Conservation (phyloP, 1,140 invertebrate genomes). For the fruit fly (Drosophila melanogaster) region DNA sequence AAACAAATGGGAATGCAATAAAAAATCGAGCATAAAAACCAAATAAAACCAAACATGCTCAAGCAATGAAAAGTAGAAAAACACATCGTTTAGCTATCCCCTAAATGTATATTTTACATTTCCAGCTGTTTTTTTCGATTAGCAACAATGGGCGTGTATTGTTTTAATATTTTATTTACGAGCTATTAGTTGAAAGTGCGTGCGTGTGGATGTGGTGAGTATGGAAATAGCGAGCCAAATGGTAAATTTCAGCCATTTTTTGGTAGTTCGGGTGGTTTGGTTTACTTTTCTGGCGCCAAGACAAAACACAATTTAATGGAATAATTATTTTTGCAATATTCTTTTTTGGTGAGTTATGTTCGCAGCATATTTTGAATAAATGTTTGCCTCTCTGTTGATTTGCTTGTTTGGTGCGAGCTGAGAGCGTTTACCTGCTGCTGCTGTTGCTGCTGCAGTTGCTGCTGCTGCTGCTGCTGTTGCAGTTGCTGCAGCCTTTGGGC, state of each 20-base stretch:
- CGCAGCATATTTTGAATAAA: slow-evolving; percentile 45
- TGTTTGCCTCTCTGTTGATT: slow-evolving; percentile 48
- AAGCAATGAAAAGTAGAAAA: slow-evolving; percentile 38
- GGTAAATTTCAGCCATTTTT: slow-evolving; percentile 54
- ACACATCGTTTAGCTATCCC: slow-evolving; percentile 7
- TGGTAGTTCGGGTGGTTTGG: slow-evolving; percentile 77
- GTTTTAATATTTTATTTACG: slow-evolving; percentile 33
- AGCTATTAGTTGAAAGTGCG: slow-evolving; percentile 58
- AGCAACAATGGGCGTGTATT: slow-evolving; percentile 6
- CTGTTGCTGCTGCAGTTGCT: slow-evolving; percentile 64
- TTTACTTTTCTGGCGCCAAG: slow-evolving; percentile 78
- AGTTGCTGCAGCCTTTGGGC: slow-evolving; percentile 85
- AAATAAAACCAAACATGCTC: slow-evolving; percentile 59
- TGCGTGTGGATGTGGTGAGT: slow-evolving; percentile 46
- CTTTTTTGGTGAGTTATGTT: slow-evolving; percentile 42
- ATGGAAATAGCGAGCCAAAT: slow-evolving; percentile 66
- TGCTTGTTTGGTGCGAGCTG: slow-evolving; percentile 66
- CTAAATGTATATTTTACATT: slow-evolving; percentile 12
- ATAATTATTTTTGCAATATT: slow-evolving; percentile 32
- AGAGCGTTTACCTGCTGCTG: slow-evolving; percentile 84
- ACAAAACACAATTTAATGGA: slow-evolving; percentile 76
- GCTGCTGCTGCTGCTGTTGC: slow-evolving; percentile 35
- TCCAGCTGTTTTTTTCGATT: slow-evolving; percentile 16
- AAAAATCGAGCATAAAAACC: slow-evolving; percentile 19
- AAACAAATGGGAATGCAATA: slow-evolving; percentile 49